Base-by-base conservation (phyloP, 1,140 invertebrate genomes). In the Aphidius gifuensis region DNA sequence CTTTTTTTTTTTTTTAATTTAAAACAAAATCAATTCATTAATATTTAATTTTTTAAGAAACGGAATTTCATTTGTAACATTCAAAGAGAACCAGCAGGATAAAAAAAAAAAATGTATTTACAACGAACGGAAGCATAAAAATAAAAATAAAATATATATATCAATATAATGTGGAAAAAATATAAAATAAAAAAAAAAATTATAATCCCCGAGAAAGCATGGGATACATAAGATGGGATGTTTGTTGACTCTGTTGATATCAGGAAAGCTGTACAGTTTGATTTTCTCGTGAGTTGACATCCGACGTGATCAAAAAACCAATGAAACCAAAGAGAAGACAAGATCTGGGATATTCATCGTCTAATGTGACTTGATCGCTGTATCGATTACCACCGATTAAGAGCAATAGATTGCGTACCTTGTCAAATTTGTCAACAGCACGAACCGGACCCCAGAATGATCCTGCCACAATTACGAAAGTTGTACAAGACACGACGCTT, bases 351-450 rank as follows among this genome's bases (percentile, higher is more conserved):
- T 42, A 21, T 45, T 59, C 39, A 46, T 39, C 44, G 58, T 50
- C 58, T 80, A 79, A 80, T 80, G 73, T 77, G 40, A 23, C 69
- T 66, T 70, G 78, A 80, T 80, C 77, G 73, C 72, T 78, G 78
- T 76, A 76, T 79, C 75, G 74, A 80, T 80, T 79, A 80, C 73
- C 74, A 68, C 71, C 71, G 72, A 68, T 75, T 74, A 67, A 71
- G 65, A 74, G 64, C 75, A 71, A 79, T 78, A 70, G 74, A 75
- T 78, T 76, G 72, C 75, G 72, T 71, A 70, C 73, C 74, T 75
- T 75, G 76, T 79, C 74, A 78, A 78, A 80, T 80, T 80, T 80
- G 77, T 80, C 77, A 80, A 74, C 70, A 32, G 23, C 64, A 74
- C 71, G 70, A 76, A 75, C 69, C 71, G 65, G 71, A 62, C 55